Evolutionary conservation across 2,888 invertebrate species (phyloP).

Genomic region (Rosalia funebris): DNA sequence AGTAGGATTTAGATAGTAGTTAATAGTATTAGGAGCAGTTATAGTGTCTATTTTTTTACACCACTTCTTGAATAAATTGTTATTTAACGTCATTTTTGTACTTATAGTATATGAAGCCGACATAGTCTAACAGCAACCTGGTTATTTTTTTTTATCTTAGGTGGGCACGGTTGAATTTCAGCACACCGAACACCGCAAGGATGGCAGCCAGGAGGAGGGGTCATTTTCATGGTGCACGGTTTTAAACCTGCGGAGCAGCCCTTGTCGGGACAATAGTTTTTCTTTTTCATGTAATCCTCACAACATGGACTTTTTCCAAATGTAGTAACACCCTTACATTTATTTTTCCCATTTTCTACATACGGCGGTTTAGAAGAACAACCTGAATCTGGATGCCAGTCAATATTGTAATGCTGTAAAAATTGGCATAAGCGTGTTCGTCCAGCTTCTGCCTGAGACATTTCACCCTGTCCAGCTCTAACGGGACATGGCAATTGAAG

Average conservation of each 20-base stretch:
- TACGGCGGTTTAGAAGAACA: slow-evolving; percentile 13
- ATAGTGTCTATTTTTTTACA: too few relatives aligned
- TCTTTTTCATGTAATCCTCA: slow-evolving; percentile 46
- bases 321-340: slow-evolving; percentile 46
- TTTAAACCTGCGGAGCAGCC: slow-evolving; percentile 61
- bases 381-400: slow-evolving; percentile 47
- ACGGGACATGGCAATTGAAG: slow-evolving; percentile 49
- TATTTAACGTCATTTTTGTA: slow-evolving; percentile 1
- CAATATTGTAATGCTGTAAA: slow-evolving; percentile 60
- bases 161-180: slow-evolving; percentile 57
- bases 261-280: slow-evolving; percentile 34
- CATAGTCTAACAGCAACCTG: slow-evolving; percentile 10
- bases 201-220: slow-evolving; percentile 55
- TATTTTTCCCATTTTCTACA: slow-evolving; percentile 9
- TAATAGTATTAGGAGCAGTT: too few relatives aligned
- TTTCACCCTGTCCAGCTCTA: slow-evolving; percentile 31
- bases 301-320: slow-evolving; percentile 54
- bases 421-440: slow-evolving; percentile 53
- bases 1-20: not conserved
- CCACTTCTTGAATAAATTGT: not conserved
- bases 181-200: slow-evolving; percentile 60
- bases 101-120: slow-evolving; percentile 13
- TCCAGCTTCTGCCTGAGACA: slow-evolving; percentile 47
- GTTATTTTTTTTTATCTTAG: slow-evolving; percentile 51
- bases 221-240: slow-evolving; percentile 58